Percentiles rank a stretch among this genome's conserved stretches.
Evolutionary conservation across 1,140 invertebrate species (phyloP).

Genomic region (Geopemphigus sp.): DNA sequence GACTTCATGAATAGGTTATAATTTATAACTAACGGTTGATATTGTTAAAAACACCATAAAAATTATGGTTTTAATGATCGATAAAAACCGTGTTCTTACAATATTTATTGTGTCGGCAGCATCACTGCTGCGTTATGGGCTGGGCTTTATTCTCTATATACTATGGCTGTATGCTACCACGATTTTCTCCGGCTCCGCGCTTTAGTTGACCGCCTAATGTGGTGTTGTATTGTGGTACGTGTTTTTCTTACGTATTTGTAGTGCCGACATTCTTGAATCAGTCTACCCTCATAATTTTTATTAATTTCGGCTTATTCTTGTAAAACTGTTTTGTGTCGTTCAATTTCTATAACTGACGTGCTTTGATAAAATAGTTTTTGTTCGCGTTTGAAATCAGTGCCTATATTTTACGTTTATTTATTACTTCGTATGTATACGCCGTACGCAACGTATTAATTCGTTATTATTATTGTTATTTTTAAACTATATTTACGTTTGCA

Average conservation of each 20-base stretch:
- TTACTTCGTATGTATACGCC: background rate
- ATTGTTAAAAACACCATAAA: too few species aligned
- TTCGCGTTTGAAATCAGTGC: background rate
- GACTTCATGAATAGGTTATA: too few species aligned
- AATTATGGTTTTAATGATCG: too few species aligned
- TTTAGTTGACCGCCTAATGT: slow-evolving; percentile 23
- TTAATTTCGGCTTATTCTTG: background rate
- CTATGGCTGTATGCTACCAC: background rate
- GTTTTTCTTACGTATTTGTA: background rate
- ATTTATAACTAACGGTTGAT: too few species aligned
- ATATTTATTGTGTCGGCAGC: slow-evolving; percentile 17
- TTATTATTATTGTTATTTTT: background rate
- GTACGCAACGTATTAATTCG: background rate
- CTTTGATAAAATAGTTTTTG: background rate
- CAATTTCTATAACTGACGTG: background rate
- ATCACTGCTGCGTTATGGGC: slow-evolving; percentile 30
- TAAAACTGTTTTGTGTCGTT: background rate
- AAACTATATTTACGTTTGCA: background rate
- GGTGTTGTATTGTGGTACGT: background rate
- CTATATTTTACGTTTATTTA: background rate
- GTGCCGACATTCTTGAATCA: background rate
- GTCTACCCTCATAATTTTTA: background rate
- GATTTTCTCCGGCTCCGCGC: slow-evolving; percentile 8
- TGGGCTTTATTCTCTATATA: background rate
- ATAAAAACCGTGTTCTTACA: background rate